Evolutionary conservation across 35 echinoderm and acorn worm genomes (phyloP), one percentile per base, ranked within the genome.

Genomic region (Acanthaster planci): DNA sequence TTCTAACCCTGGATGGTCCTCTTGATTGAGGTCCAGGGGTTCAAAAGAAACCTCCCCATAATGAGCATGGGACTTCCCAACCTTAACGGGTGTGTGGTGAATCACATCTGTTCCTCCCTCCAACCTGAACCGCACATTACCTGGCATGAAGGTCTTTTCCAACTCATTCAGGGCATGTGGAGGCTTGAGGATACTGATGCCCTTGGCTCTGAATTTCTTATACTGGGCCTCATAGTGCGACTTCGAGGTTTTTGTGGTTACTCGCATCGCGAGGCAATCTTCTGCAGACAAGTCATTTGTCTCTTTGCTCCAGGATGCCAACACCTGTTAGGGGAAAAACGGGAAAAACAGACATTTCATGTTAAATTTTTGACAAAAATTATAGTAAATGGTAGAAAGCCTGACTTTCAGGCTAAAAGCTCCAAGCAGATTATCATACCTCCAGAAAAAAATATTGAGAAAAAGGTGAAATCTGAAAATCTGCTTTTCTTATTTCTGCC

Each of bases 1-100:
- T 21, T 85, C 89, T 32, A 84, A 29, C 18, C 39, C 82, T 27
- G 51, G 27, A 18, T 58, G 52, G 32, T 77, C 36, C 16, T 58
- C 14, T 31, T 31, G 52, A 60, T 21, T 77, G 8, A 91, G 17
- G 23, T 78, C 51, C 9, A 47, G 7, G 3, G 82, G 89, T 37
- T 91, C 67, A 17, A 91, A 60, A 0, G 52, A 19, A 39, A 32
- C 7, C 8, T 30, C 8, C 1, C 38, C 76, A 67, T 8, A 39
- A 14, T 51, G 80, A 42, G 21, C 50, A 26, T 22, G 21, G 8
- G 23, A 7, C 32, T 30, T 8, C 22, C 40, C 87, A 2, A 23
- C 31, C 89, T 91, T 91, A 0, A 91, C 81, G 2, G 89, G 82
- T 5, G 89, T 91, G 44, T 80, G 76, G 22, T 91, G 89, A 6